Evolutionary conservation across 1,140 invertebrate species (phyloP).

Genomic region (Trissolcus basalis): DNA sequence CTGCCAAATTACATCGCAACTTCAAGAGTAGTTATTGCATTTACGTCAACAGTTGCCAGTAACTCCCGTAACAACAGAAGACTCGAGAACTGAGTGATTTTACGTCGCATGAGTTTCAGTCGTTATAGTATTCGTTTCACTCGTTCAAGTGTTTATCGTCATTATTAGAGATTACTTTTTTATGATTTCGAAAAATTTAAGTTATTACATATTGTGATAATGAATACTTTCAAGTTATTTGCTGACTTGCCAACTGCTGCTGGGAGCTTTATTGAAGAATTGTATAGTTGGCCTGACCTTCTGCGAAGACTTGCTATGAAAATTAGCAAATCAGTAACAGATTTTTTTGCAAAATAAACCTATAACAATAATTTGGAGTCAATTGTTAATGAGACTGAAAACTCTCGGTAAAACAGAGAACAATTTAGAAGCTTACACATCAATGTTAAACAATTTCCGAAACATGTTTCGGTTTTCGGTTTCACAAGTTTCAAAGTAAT

Average conservation of each 20-base stretch:
- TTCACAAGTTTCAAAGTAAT: conserved; percentile 23
- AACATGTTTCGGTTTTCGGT: conserved; percentile 21
- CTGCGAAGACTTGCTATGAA: conserved; percentile 16
- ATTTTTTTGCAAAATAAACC: conserved; percentile 9
- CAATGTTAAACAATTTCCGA: conserved; percentile 22
- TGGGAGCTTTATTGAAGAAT: conserved; percentile 14
- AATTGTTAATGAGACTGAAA: conserved; percentile 19
- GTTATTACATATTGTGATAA: background rate
- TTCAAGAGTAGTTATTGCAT: conserved; percentile 14
- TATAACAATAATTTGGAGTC: conserved; percentile 21
- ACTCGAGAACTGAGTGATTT: too few species aligned
- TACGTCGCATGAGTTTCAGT: background rate
- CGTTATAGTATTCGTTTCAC: background rate
- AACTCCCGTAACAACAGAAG: background rate
- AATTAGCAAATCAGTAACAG: conserved; percentile 15
- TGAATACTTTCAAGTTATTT: conserved; percentile 10
- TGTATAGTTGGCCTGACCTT: conserved; percentile 25
- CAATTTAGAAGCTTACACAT: conserved; percentile 20
- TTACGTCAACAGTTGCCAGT: conserved; percentile 4
- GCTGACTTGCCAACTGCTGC: conserved; percentile 13
- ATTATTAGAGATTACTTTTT: background rate
- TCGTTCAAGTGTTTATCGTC: background rate
- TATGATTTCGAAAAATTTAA: background rate
- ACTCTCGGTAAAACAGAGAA: conserved; percentile 16
- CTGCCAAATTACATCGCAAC: background rate